phyloP scores from a whole-genome alignment of 30 jellyfish, hydroid and myxozoan genomes.

The Cassiopea xamachana region DNA sequence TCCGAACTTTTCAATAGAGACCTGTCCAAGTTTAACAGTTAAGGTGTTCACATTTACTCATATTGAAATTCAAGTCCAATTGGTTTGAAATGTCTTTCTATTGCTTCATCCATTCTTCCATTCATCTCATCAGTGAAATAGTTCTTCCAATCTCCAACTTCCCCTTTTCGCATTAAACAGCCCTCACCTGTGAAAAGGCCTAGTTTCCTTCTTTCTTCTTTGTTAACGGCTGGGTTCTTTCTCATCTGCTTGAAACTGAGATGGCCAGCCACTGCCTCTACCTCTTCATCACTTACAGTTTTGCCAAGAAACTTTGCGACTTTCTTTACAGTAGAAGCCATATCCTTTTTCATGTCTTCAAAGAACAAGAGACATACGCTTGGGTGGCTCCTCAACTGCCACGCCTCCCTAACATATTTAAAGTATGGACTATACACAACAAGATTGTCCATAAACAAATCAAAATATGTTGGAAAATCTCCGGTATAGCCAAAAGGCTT shows the following conservation, averaged over 20 bases:
- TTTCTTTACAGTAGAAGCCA: constrained; percentile 10
- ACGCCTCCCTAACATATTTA: constrained; percentile 7
- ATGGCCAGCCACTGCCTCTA: constrained; percentile 4
- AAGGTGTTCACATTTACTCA: too few relatives aligned
- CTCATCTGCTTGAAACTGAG: constrained; percentile 34
- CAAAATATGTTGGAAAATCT: constrained; percentile 30
- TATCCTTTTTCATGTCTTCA: constrained; percentile 51
- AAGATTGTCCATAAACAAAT: constrained; percentile 27
- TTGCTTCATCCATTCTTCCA: too few relatives aligned
- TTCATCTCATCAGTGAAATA: constrained; percentile 31
- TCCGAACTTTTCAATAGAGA: too few relatives aligned
- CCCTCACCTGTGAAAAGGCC: background rate
- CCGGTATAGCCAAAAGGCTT: background rate
- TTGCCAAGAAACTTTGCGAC: constrained; percentile 40
- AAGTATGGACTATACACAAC: constrained; percentile 14
- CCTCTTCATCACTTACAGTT: background rate
- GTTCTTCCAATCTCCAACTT: constrained; percentile 25
- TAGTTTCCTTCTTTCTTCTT: background rate
- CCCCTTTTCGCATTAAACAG: constrained; percentile 11
- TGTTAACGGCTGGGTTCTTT: background rate
- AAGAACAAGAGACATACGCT: constrained; percentile 19
- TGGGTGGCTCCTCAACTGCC: constrained; percentile 40
- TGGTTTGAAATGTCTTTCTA: too few relatives aligned
- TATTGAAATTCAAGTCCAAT: too few relatives aligned
- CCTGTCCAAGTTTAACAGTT: too few relatives aligned